Percentiles rank a stretch among this genome's conserved stretches.
Conservation (phyloP, 2,797 vertebrate genomes). For the Florisuga fusca region DNA sequence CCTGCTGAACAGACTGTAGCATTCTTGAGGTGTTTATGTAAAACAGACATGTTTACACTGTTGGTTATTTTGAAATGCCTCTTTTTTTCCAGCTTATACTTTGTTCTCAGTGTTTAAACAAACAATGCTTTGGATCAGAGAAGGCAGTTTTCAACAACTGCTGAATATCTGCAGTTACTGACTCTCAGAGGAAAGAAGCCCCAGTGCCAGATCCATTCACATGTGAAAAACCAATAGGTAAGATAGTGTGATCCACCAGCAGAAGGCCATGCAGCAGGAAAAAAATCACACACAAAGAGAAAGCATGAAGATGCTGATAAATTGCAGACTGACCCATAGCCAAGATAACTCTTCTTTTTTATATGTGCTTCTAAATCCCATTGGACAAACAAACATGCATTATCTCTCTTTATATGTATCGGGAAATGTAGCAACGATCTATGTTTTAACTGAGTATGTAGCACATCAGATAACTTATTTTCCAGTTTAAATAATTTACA, state of each 20-base stretch:
- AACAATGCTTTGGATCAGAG: constrained; percentile 8
- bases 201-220: neutral
- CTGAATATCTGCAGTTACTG: neutral
- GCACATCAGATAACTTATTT: neutral
- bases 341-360: neutral
- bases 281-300: neutral
- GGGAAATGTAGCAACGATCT: neutral
- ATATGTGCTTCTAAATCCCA: neutral
- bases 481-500: neutral
- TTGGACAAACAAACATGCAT: neutral
- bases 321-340: neutral
- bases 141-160: neutral
- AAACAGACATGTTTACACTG: constrained; percentile 48
- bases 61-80: constrained; percentile 39
- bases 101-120: constrained; percentile 34
- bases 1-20: constrained; percentile 16
- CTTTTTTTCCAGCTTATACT: neutral
- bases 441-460: rapidly evolving
- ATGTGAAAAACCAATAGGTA: neutral
- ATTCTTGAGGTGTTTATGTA: constrained; percentile 8
- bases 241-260: neutral
- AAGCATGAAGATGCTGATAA: neutral
- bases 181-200: neutral
- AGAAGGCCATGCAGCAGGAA: neutral
- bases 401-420: neutral